Evolutionary conservation across 1,140 invertebrate species (phyloP), one percentile per base, ranked within the genome.

Genomic region (Melitaea cinxia): DNA sequence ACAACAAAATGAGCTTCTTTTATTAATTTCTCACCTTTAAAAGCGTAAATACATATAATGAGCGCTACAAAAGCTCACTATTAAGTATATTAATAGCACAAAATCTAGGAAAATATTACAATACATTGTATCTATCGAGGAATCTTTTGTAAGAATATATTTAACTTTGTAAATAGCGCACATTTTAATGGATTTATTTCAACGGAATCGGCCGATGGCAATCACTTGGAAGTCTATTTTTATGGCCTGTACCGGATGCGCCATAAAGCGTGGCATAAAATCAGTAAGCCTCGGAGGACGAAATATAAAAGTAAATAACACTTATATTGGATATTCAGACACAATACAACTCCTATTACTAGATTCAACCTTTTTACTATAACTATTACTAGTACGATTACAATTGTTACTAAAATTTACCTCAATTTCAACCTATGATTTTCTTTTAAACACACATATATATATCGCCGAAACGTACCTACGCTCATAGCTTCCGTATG

Each of bases 281-380:
- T 80, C 83, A 82, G 77, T 83, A 78, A 83, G 80, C 80, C 75
- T 81, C 67, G 72, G 72, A 76, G 72, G 72, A 67, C 75, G 73
- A 78, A 82, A 81, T 87, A 87, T 81, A 81, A 81, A 83, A 82
- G 78, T 83, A 85, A 87, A 87, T 83, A 87, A 83, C 75, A 83
- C 79, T 82, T 80, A 80, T 70, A 82, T 83, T 78, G 74, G 77
- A 80, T 73, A 80, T 77, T 84, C 77, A 74, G 69, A 68, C 61
- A 59, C 30, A 60, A 42, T 42, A 42, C 37, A 17, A 42, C 2
- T 9, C 2, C 15, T 9, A 17, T 42, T 7, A 10, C 30, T 42
- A 42, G 15, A 42, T 42, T 42, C 14, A 42, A 9, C 37, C 14
- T 42, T 42, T 42, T 9, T 17, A 17, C 37, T 42, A 42, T n/a